Conservation (phyloP, 2,797 vertebrate species). For the Amazona finschi region DNA sequence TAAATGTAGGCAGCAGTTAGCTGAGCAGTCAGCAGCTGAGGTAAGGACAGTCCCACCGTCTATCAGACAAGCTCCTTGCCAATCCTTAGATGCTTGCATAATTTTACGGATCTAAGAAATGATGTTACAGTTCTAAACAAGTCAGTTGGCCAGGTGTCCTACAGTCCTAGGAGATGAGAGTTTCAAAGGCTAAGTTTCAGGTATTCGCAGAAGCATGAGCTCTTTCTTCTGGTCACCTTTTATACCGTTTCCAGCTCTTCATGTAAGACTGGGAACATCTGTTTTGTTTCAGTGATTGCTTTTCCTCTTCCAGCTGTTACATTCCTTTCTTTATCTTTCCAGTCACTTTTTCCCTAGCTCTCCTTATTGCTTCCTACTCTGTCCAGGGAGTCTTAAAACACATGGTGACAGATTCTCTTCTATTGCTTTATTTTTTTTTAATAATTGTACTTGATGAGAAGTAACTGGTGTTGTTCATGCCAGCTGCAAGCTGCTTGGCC, state of each 20-base stretch:
- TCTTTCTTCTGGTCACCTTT: background rate
- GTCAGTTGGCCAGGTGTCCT: background rate
- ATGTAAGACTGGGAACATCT: background rate
- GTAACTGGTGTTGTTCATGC: background rate
- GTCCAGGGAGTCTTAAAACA: background rate
- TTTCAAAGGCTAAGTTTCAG: background rate
- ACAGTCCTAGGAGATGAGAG: background rate
- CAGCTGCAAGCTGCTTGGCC: background rate
- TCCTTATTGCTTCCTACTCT: background rate
- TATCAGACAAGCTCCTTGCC: background rate
- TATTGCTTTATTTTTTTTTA: background rate
- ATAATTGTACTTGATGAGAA: background rate
- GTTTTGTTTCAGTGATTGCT: background rate
- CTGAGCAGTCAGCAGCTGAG: background rate
- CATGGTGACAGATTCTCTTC: background rate
- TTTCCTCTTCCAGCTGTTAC: background rate
- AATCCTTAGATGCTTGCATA: background rate
- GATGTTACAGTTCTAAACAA: background rate
- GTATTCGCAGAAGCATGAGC: background rate
- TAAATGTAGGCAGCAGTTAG: background rate
- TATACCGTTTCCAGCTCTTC: background rate
- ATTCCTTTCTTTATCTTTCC: background rate
- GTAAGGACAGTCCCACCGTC: accelerated
- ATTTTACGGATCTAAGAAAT: background rate
- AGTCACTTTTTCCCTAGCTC: background rate